Evolutionary conservation across 2,888 invertebrate species (phyloP), one percentile per base, ranked within the genome.

Genomic region (Drosophila fungiperda): DNA sequence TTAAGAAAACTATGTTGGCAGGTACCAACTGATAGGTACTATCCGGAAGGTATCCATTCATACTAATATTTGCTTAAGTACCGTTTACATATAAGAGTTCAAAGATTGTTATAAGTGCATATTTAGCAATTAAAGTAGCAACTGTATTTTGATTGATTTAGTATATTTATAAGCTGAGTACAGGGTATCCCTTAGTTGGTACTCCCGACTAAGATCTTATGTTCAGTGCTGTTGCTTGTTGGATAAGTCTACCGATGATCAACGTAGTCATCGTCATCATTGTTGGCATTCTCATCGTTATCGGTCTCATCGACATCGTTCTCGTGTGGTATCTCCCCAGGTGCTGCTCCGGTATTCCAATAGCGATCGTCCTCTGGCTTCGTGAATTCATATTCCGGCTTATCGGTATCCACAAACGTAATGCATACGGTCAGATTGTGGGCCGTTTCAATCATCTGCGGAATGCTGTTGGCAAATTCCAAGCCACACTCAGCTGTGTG

Each of bases 401-500:
- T 81, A 11, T 87, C 66, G 2, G 77, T 59, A 36, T 90, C 80
- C 48, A 82, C 76, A 57, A 69, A 85, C 11, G 76, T 71, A 9
- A 91, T 89, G 72, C 91, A 91, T 4, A 62, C 58, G 1, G 91
- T 89, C 3, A 91, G 61, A 68, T 90, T 91, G 40, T 82, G 74
- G 0, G 74, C 79, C 6, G 91, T 83, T 57, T 87, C 81, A 17
- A 83, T 26, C 80, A 92, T 83, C 7, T 84, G 80, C 0, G 92
- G 91, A n/a, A 92, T 64, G 33, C 80, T 82, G 3, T 62, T 35
- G 7, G 50, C 77, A 58, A 91, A 89, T 5, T 75, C 72, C 5
- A 55, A n/a, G 2, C 83, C 80, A 57, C 91, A 91, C 33, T 76
- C 48, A 0, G 62, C 63, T 2, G 82, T 61, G 0, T 82, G 67